These are phyloP conservation scores for Diploptera punctata DNA, from an alignment of 2,888 invertebrate species.

Conservation along the genomic window DNA sequence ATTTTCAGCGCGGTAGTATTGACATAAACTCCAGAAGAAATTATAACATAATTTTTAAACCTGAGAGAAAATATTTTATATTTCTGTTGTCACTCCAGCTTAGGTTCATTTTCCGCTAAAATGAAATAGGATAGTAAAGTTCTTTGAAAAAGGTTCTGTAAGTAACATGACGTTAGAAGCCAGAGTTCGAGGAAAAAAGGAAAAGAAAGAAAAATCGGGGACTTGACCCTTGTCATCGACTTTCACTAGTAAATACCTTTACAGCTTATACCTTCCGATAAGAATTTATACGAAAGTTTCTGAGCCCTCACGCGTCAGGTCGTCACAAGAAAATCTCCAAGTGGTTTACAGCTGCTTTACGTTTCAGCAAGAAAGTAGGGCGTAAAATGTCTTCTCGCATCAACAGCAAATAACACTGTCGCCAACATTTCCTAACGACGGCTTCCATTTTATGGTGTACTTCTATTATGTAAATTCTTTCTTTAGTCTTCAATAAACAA, in stretches of 20 bases:
- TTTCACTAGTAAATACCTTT: slow-evolving; percentile 1
- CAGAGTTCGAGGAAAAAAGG: background rate
- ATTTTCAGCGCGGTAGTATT: no score
- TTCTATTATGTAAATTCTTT: no score
- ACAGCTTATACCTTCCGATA: slow-evolving; percentile 1
- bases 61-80: no score
- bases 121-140: background rate
- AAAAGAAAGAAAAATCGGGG: no score
- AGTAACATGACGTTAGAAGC: background rate
- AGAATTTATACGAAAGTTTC: background rate
- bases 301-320: background rate
- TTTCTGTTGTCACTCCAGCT: no score
- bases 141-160: background rate
- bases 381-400: background rate
- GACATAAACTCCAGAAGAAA: no score
- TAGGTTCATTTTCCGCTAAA: background rate
- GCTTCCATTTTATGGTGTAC: no score
- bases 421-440: no score
- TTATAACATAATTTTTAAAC: no score
- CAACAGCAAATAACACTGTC: background rate
- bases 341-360: background rate
- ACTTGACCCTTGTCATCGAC: background rate
- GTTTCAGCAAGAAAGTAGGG: background rate
- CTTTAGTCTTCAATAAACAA: no score
- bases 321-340: background rate